Evolutionary conservation across 2,888 invertebrate species (phyloP), one percentile per base, ranked within the genome.

Genomic region (Apocheima hispidaria): DNA sequence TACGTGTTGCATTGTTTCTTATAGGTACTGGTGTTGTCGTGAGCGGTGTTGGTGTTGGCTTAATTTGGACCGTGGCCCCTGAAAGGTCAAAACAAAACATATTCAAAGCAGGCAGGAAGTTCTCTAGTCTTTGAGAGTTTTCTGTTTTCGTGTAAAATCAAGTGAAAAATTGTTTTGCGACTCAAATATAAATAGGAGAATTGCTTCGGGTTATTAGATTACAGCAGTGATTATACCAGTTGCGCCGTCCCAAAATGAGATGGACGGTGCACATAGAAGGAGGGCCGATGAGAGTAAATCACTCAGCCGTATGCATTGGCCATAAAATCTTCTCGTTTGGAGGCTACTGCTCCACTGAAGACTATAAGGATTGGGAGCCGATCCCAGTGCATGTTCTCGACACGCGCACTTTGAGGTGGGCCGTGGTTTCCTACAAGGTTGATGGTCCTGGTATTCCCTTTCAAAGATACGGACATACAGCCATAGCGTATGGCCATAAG

Each of bases 391-490:
- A 98, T 86, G 94, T 97, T 12, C 90, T 98, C 20, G 95, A 98
- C 79, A 97, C 97, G 54, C 92, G 95, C 84, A 94, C 94, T 23
- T 88, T 94, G 73, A 90, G 93, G 73, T 95, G 96, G 96, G 86
- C 92, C 0, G 71, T 87, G 14, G 86, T 94, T n/a, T 87, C 73
- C 76, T 93, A 79, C 89, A 93, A 77, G 85, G 93, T 80, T 87
- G 92, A 70, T 70, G 83, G 74, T 88, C 88, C 93, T 44, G 93
- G 55, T 18, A 53, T 95, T 44, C 97, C 97, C 0, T 97, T 96
- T 81, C 97, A 97, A 86, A 94, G 97, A 70, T 99, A 98, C 88
- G 98, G 98, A 0, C 98, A 99, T 82, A 97, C 98, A n/a, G 96
- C 96, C 46, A 96, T 98, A 2, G 95, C 95, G 0, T 96, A 96